Evolutionary conservation across 2,888 invertebrate genomes (phyloP).

Genomic region (Agonopterix heracliana): DNA sequence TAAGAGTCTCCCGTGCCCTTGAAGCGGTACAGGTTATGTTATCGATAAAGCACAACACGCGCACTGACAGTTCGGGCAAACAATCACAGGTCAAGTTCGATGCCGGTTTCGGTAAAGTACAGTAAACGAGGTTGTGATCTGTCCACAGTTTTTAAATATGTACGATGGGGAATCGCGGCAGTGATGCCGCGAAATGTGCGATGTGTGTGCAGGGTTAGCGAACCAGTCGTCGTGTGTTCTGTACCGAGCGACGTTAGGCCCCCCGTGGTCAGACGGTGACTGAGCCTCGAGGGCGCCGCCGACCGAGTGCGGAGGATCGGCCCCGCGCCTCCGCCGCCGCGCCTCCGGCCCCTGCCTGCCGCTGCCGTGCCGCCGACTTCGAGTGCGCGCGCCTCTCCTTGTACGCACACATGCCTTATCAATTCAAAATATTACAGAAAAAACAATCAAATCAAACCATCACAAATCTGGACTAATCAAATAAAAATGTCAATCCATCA

Average conservation of each 20-base stretch:
- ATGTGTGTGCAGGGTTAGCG: slow-evolving; percentile 46
- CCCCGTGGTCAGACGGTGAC: slow-evolving; percentile 54
- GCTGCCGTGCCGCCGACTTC: slow-evolving; percentile 23
- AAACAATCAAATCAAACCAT: too few relatives aligned
- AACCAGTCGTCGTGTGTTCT: slow-evolving; percentile 39
- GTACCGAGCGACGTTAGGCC: slow-evolving; percentile 37
- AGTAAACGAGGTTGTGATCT: slow-evolving; percentile 31
- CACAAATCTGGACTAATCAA: too few relatives aligned
- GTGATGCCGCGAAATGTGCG: slow-evolving; percentile 36
- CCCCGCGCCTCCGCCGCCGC: slow-evolving; percentile 37
- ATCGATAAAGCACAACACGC: slow-evolving; percentile 75
- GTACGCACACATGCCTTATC: not conserved
- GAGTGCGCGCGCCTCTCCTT: slow-evolving; percentile 60
- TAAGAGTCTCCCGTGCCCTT: slow-evolving; percentile 58
- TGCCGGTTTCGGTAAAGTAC: slow-evolving; percentile 39
- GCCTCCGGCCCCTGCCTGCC: slow-evolving; percentile 30
- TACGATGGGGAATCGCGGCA: slow-evolving; percentile 24
- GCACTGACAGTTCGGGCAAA: slow-evolving; percentile 69
- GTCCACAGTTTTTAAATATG: slow-evolving; percentile 34
- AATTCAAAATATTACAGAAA: too few relatives aligned
- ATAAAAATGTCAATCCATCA: too few relatives aligned
- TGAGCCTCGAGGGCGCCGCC: slow-evolving; percentile 62
- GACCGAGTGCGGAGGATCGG: slow-evolving; percentile 35
- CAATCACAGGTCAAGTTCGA: slow-evolving; percentile 68
- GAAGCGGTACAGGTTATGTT: slow-evolving; percentile 69